Evolutionary conservation across 2,113 vertebrate genomes (phyloP).

Genomic region (Lepus europaeus): DNA sequence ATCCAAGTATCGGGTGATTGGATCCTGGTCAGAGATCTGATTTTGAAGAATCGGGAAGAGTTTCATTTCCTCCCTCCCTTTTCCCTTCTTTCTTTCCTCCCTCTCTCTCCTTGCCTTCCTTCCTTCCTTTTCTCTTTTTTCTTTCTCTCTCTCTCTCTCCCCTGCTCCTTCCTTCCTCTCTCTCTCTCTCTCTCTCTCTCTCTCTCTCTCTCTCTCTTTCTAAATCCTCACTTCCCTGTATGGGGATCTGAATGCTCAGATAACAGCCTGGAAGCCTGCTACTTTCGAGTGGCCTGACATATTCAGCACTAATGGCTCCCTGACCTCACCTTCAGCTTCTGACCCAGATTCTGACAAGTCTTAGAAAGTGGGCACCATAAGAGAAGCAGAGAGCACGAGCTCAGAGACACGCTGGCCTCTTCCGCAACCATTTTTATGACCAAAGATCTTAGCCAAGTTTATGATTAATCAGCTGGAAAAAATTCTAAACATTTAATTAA

Average conservation of each 20-base stretch:
- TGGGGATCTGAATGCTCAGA: constrained; percentile 1
- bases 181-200: too few species aligned
- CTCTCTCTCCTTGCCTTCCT: too few species aligned
- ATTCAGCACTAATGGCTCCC: rapidly evolving
- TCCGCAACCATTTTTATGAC: neutral
- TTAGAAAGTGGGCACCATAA: neutral
- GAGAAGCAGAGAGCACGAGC: neutral
- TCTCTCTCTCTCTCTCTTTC: too few species aligned
- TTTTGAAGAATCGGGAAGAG: neutral
- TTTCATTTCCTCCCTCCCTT: neutral
- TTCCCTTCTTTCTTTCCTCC: too few species aligned
- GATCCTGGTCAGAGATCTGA: neutral
- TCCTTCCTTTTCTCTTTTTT: neutral
- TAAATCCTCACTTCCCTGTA: neutral
- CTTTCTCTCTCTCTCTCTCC: too few species aligned
- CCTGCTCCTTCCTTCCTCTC: too few species aligned
- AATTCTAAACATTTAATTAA: neutral
- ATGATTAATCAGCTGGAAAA: neutral
- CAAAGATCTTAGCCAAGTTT: neutral
- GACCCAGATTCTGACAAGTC: neutral
- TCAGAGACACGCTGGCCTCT: neutral
- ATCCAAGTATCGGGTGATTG: neutral
- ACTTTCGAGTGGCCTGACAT: neutral
- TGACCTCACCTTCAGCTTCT: constrained; percentile 37
- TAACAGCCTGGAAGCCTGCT: neutral